Percentiles rank a stretch among this genome's conserved stretches.
Conservation (phyloP, 2,888 invertebrate species). For the Ennomos quercinarius region DNA sequence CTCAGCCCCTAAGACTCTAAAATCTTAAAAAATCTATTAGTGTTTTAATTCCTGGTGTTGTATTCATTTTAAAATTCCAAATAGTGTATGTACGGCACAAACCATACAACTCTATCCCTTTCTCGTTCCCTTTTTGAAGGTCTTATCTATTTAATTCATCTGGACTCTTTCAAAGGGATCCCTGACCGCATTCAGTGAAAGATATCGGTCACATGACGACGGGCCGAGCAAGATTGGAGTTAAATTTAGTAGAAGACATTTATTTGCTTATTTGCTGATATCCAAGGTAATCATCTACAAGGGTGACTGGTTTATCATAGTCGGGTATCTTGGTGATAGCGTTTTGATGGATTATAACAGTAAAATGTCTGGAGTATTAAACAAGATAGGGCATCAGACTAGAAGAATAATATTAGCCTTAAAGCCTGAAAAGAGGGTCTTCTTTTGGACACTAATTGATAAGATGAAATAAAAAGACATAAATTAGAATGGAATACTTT, state of each 20-base stretch:
- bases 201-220: conserved; percentile 82
- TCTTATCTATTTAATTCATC: conserved; percentile 84
- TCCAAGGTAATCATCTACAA: conserved; percentile 69
- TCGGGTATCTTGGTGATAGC: conserved; percentile 43
- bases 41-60: not conserved
- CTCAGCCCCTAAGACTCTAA: no score
- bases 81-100: conserved; percentile 25
- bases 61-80: conserved; percentile 5
- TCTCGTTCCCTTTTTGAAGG: conserved; percentile 70
- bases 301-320: conserved; percentile 64
- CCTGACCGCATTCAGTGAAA: conserved; percentile 77
- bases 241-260: conserved; percentile 85
- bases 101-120: conserved; percentile 57
- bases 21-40: no score
- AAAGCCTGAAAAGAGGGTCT: no score
- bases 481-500: no score
- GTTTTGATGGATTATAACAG: conserved; percentile 46
- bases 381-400: no score
- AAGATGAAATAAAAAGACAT: no score
- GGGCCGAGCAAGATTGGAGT: conserved; percentile 73
- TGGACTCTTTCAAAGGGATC: conserved; percentile 78
- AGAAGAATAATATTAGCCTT: not conserved
- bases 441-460: no score
- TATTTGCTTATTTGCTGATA: conserved; percentile 76
- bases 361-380: no score